These are phyloP conservation scores for Monoplex corrugatus DNA, from an alignment of 2,888 invertebrate species.

Conservation along the genomic window DNA sequence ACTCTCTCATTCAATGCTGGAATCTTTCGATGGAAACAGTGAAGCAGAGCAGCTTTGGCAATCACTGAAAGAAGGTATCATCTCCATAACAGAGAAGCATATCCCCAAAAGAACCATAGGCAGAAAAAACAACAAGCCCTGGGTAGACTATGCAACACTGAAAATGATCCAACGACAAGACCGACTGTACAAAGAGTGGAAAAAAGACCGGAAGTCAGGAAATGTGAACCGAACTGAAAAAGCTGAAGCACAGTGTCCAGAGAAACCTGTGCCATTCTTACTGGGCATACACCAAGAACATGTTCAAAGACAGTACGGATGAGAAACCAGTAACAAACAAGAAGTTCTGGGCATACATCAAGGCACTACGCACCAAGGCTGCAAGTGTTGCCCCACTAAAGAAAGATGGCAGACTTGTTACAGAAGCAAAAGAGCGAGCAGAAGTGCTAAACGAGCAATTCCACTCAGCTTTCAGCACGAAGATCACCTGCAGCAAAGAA, in stretches of 20 bases:
- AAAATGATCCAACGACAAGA: constrained; percentile 3
- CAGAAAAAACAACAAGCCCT: constrained; percentile 18
- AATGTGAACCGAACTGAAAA: background rate
- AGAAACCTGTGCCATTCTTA: constrained; percentile 5
- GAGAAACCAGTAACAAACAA: no score
- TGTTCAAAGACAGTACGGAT: background rate
- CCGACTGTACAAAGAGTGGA: constrained; percentile 1
- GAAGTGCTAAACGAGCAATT: constrained; percentile 5
- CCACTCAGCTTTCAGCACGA: constrained; percentile 23
- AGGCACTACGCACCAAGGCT: background rate
- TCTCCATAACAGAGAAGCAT: background rate
- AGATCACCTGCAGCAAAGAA: constrained; percentile 19
- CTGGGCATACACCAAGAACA: constrained; percentile 4
- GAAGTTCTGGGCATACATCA: no score
- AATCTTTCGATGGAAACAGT: constrained; percentile 25
- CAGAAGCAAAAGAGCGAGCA: constrained; percentile 18
- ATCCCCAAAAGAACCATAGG: background rate
- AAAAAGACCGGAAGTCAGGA: background rate
- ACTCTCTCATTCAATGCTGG: background rate
- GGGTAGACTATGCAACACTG: constrained; percentile 13
- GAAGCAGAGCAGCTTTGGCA: constrained; percentile 20
- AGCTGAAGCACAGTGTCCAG: background rate
- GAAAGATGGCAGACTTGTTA: constrained; percentile 22
- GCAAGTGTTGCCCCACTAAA: constrained; percentile 19
- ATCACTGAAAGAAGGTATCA: background rate